Evolutionary conservation across 1,140 invertebrate genomes (phyloP), one percentile per base, ranked within the genome.

Genomic region (Atta colombica): DNA sequence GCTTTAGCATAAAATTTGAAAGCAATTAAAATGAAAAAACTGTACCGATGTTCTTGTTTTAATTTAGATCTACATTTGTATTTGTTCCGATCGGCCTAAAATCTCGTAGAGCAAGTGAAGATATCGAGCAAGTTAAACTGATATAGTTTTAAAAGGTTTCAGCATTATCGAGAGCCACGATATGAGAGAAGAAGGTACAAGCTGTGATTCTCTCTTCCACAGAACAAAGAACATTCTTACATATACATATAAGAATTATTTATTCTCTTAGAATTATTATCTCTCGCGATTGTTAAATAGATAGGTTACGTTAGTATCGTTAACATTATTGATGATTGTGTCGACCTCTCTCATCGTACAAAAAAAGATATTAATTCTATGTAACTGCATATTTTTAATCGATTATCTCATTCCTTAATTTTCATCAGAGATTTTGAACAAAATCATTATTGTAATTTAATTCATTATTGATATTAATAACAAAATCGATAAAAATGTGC

Each of bases 151-250:
- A 3, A 60, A 14, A 77, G 1, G 8, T 45, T 85, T 77, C 16
- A 16, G 2, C 51, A 31, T 28, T 39, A 55, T 31, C 21, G n/a
- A 45, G 7, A 49, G 5, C 0, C 6, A 25, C 31, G 16, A 58
- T 53, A 14, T 60, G 39, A 86, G 21, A 51, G 21, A 51, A 3
- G 8, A 80, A 80, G 68, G 28, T 21, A 12, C 25, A 68, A 78
- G 25, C 28, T 7, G 14, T 7, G 5, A 45, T 55, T 68, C 39
- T 45, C 39, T 45, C 5, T 45, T 14, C 1, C 51, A 45, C 14
- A 25, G 18, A n/a, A 77, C n/a, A 63, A 61, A 31, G 16, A 35
- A 82, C 3, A 31, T 74, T 60, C 39, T 74, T 21, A 61, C 28
- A 31, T 82, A 49, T 25, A 16, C 61, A 49, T 39, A 16, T 74